Base-by-base conservation (phyloP, 2,797 vertebrate genomes). In the Myotis findleyi region DNA sequence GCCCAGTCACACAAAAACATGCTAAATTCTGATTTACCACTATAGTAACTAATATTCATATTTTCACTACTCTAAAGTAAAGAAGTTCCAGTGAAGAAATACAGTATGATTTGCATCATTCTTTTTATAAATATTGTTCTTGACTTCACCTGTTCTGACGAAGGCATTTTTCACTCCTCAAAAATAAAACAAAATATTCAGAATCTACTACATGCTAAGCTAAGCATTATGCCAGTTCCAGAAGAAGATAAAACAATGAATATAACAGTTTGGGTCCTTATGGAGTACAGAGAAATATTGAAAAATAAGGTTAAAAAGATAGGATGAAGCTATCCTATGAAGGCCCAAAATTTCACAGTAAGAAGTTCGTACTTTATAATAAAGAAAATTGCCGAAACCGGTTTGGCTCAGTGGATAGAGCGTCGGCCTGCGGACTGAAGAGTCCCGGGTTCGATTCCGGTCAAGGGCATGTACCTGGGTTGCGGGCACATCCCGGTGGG, bases 1-100 rank as follows among this genome's bases (percentile, higher is more conserved):
- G 10, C 18, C 16, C 68, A 36, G 7, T 53, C 21, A 92, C 59
- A 68, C 20, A 73, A 51, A 79, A 64, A 53, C 30, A 69, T 76
- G 49, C 25, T 66, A 79, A 21, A 66, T 47, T 25, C 8, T 71
- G 36, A 89, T 25, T 89, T 85, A 59, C 8, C 59, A 68, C 36
- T 75, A 17, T 27, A 68, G 21, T 75, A 55, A 41, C 16, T 13
- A 75, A 69, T 2, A 89, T 72, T 80, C 25, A 17, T 33, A 73
- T 92, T 86, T 89, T 59, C 47, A 83, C 13, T 72, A 92, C 62
- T 62, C 33, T 69, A 36, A 92, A 44, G 30, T n/a, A 51, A 83
- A 92, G 82, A 33, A 83, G 30, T 57, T 69, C 17, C 51, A 41
- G 14, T 14, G 17, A 33, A 10, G 44, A n/a, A 17, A 72, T 44